Evolutionary conservation across 1,140 invertebrate species (phyloP), one percentile per base, ranked within the genome.

Genomic region (Drosophila obscura): DNA sequence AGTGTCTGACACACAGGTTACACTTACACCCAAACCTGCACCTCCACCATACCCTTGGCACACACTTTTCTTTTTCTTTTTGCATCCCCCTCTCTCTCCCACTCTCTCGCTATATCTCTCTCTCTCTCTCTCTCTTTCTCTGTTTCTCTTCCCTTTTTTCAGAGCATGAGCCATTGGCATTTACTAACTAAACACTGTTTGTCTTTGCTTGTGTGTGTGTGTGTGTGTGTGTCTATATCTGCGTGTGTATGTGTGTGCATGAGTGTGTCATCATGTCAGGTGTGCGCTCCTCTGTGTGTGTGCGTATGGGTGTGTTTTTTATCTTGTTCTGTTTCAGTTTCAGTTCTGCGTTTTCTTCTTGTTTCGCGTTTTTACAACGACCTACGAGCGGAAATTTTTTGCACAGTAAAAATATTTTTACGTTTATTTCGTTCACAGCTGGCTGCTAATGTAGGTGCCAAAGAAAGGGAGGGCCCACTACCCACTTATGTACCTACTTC

Each of bases 381-480:
- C 62, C 63, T 35, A 57, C 67, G 65, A 58, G 63, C 80, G 28
- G 43, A 28, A 71, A 83, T 84, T 84, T 83, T 60, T 83, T 83
- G 1, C 80, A 72, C 76, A 84, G 76, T 84, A 83, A 75, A 84
- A 84, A 84, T 87, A 84, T 87, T 84, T 84, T 74, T 87, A 81
- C 82, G 73, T 87, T 84, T 87, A 84, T 87, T 84, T 84, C 82
- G 73, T 82, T 87, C 74, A 84, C 82, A 87, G 81, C 82, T 81
- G 81, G 68, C 73, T 87, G 78, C 81, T 87, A 84, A 84, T 84
- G 81, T 82, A 87, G 73, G 73, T 77, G 77, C 58, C 68, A 87
- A 75, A 61, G 60, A 74, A 39, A 43, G 71, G 51, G 76, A 76
- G 31, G 57, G 71, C 58, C 48, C 13, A 4, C 48, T 13, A 4